Base-by-base conservation (phyloP, 2,888 invertebrate genomes). In the Ariolimax columbianus region DNA sequence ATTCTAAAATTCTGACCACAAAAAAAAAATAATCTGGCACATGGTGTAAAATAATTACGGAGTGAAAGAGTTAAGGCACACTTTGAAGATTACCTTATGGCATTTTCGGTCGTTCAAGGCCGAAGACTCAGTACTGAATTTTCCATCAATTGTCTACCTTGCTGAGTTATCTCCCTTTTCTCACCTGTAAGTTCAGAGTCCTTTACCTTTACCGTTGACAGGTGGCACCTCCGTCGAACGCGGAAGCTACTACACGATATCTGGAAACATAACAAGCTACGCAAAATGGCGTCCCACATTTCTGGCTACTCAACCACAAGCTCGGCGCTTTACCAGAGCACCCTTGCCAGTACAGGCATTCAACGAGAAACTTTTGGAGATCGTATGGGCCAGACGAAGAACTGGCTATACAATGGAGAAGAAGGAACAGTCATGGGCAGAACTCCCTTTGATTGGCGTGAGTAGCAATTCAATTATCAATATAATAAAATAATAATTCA, bases 271-370 rank as follows among this genome's bases (percentile, higher is more conserved):
- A 68, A 33, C 77, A 87, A 87, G 68, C 87, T 88, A 87, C 84
- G 86, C 80, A 87, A 87, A 4, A 47, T 59, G 26, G 82, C 75
- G n/a, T 86, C 87, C 38, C 85, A 87, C 14, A 80, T 86, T 33
- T 86, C 87, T 30, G 86, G 80, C 38, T 85, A 83, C 70, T 86
- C 86, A 33, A 78, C 82, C 51, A 82, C 86, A n/a, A 87, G 87
- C 47, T 87, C 87, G 2, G 87, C 86, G 17, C n/a, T 86, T 6
- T 87, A 87, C 40, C 84, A 81, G 51, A 87, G 87, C 55, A 87
- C 87, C 6, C n/a, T 86, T 9, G 84, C 73, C n/a, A 84, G 87
- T 40, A 84, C 87, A 0, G 86, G 86, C 33, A 84, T 87, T 26
- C 77, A 84, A 40, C 66, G 86, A 43, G 87, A 87, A 66, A 86